A percentile compares a stretch with the other conserved stretches of the same genome.
Conservation (phyloP, 2,888 invertebrate species). For the Fragum fragum region DNA sequence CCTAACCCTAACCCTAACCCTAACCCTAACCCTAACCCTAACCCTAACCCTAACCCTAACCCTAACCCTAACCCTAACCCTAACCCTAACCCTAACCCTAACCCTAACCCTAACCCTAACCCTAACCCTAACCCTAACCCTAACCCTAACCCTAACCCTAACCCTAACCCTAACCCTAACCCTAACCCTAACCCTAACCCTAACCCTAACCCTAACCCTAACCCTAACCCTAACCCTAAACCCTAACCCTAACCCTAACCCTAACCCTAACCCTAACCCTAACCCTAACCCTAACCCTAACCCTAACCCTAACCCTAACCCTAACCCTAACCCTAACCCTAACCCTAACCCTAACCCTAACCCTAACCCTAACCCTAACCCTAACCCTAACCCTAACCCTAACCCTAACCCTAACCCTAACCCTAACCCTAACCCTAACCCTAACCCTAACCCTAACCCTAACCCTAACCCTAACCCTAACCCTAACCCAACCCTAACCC, state of each 20-base stretch:
- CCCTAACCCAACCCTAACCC: too few relatives aligned
- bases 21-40: constrained; percentile 63
- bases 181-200: constrained; percentile 32
- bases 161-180: constrained; percentile 25
- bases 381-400: neutral
- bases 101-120: constrained; percentile 65
- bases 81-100: constrained; percentile 68
- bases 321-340: constrained; percentile 67
- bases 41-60: constrained; percentile 60
- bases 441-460: constrained; percentile 65
- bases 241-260: constrained; percentile 61
- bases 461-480: constrained; percentile 73
- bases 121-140: constrained; percentile 63
- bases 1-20: constrained; percentile 48
- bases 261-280: constrained; percentile 64
- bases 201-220: constrained; percentile 57
- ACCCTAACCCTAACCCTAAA: constrained; percentile 52
- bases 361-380: neutral
- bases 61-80: constrained; percentile 58
- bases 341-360: constrained; percentile 56
- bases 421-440: constrained; percentile 4
- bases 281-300: constrained; percentile 70
- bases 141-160: constrained; percentile 49
- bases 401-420: constrained; percentile 2
- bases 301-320: constrained; percentile 75